These are phyloP conservation scores for Alviniconcha marisindica DNA, from an alignment of 1,140 invertebrate genomes.

Conservation along the genomic window DNA sequence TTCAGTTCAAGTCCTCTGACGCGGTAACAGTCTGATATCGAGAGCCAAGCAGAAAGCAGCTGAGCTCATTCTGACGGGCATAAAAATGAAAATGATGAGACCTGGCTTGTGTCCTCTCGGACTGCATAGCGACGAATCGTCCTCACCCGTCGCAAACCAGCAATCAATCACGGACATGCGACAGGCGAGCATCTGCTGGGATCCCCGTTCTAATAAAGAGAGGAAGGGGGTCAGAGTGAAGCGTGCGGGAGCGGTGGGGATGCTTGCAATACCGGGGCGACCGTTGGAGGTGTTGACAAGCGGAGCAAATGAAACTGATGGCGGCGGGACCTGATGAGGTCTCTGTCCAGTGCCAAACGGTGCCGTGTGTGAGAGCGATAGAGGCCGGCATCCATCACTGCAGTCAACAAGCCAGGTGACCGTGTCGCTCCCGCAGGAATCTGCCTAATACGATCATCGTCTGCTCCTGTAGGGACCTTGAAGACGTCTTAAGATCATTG, in stretches of 20 bases:
- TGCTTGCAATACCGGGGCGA: background rate
- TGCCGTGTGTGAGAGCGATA: background rate
- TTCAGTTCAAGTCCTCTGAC: too few relatives aligned
- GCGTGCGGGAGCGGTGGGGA: background rate
- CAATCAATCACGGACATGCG: background rate
- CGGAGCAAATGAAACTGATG: slow-evolving; percentile 18
- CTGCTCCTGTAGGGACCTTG: too few relatives aligned
- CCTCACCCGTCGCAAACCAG: background rate
- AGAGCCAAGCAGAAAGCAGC: background rate
- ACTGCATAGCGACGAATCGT: background rate
- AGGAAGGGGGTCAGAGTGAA: background rate
- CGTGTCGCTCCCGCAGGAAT: background rate
- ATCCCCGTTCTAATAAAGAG: background rate
- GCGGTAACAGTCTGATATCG: too few relatives aligned
- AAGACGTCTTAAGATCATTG: too few relatives aligned
- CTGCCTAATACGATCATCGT: too few relatives aligned
- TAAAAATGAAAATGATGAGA: slow-evolving; percentile 16
- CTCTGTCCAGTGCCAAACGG: slow-evolving; percentile 8
- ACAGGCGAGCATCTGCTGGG: slow-evolving; percentile 8
- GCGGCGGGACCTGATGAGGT: background rate
- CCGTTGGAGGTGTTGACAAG: slow-evolving; percentile 2
- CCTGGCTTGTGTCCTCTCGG: background rate
- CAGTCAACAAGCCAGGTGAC: background rate
- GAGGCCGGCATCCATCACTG: background rate
- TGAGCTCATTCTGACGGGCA: background rate